These are phyloP conservation scores for Artibeus jamaicensis DNA, from an alignment of 2,797 vertebrate species.

Conservation along the genomic window DNA sequence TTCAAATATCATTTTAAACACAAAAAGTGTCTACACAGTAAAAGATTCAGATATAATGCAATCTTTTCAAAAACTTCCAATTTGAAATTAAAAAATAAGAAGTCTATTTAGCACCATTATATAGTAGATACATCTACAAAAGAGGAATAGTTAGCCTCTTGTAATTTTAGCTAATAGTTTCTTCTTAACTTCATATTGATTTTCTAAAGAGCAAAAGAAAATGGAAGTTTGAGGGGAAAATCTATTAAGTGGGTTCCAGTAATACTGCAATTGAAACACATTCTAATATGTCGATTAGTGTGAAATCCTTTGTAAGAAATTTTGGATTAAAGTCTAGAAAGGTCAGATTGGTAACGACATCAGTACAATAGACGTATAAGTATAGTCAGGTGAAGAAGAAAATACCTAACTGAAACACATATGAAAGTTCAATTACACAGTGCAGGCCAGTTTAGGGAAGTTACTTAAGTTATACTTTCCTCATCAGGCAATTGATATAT, in stretches of 20 bases:
- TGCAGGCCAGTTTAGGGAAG: neutral
- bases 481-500: neutral
- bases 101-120: neutral
- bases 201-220: constrained; percentile 56
- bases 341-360: neutral
- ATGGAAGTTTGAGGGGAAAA: constrained; percentile 49
- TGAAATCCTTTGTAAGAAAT: constrained; percentile 42
- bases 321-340: constrained; percentile 41
- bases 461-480: neutral
- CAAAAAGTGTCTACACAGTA: neutral
- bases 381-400: neutral
- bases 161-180: constrained; percentile 29
- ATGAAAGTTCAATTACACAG: neutral
- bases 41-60: neutral
- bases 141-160: neutral
- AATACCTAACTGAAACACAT: neutral
- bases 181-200: constrained; percentile 58
- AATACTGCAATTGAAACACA: constrained; percentile 57
- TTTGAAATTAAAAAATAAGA: constrained; percentile 16
- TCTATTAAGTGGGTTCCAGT: constrained; percentile 40
- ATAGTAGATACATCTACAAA: constrained; percentile 7
- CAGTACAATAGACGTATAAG: constrained; percentile 9
- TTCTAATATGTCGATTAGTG: constrained; percentile 15
- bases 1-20: neutral
- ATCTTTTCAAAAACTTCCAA: constrained; percentile 16